A percentile compares a stretch with the other conserved stretches of the same genome.
Conservation (phyloP, 2,888 invertebrate species). For the Leistus spinibarbis region DNA sequence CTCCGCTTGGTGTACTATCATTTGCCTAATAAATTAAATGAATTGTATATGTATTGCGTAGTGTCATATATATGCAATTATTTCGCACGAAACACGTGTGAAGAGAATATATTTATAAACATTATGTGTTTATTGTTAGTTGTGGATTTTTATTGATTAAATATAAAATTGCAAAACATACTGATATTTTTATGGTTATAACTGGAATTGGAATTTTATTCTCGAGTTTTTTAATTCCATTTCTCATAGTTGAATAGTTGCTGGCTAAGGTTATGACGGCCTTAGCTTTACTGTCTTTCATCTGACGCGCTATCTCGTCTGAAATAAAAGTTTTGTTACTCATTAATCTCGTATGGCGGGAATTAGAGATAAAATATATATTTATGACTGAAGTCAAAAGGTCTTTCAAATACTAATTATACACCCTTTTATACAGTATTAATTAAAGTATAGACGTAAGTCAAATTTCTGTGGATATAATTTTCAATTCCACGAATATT, state of each 20-base stretch:
- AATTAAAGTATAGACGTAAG: too few relatives aligned
- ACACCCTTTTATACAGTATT: too few relatives aligned
- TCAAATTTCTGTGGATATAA: too few relatives aligned
- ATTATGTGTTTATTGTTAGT: too few relatives aligned
- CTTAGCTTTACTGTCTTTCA: not conserved
- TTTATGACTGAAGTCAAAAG: not conserved
- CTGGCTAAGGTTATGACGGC: not conserved
- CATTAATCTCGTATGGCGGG: not conserved
- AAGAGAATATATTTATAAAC: not conserved
- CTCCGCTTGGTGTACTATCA: slow-evolving; percentile 57
- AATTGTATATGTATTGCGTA: not conserved
- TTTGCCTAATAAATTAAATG: not conserved
- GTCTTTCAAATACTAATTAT: too few relatives aligned
- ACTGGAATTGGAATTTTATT: not conserved
- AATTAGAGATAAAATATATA: not conserved
- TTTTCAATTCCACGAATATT: too few relatives aligned
- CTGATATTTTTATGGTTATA: not conserved
- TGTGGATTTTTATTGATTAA: too few relatives aligned
- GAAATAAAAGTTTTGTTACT: not conserved
- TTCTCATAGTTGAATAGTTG: not conserved
- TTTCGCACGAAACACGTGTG: not conserved
- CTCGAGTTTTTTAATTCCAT: not conserved
- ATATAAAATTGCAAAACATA: not conserved
- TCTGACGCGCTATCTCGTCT: slow-evolving; percentile 6
- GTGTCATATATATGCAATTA: not conserved